phyloP scores from a whole-genome alignment of 2,113 vertebrate genomes.

The Ictalurus punctatus region DNA sequence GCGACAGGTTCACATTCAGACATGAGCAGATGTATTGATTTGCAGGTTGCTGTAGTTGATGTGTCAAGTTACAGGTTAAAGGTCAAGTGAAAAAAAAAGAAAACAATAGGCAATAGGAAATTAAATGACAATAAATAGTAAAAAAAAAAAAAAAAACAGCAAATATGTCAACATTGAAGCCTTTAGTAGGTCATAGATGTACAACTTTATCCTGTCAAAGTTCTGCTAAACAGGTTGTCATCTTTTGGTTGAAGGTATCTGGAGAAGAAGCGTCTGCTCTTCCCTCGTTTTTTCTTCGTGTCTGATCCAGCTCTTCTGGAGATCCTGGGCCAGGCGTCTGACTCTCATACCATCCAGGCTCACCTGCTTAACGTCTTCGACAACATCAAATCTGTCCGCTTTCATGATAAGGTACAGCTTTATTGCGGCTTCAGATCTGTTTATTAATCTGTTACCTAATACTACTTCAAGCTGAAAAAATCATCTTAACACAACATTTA shows the following conservation, averaged over 20 bases:
- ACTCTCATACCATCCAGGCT: conserved; percentile 92
- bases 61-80: neutral
- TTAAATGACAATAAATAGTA: neutral
- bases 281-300: conserved; percentile 97
- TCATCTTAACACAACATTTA: neutral
- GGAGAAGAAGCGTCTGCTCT: conserved; percentile 92
- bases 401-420: conserved; percentile 84
- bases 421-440: neutral
- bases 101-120: neutral
- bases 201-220: neutral
- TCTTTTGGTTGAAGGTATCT: conserved; percentile 78
- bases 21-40: neutral
- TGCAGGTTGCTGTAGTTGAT: neutral
- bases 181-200: neutral
- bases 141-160: neutral
- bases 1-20: neutral
- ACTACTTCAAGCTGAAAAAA: no score
- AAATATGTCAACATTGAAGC: no score
- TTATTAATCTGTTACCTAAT: neutral
- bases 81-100: neutral
- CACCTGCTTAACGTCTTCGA: conserved; percentile 95
- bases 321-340: conserved; percentile 95
- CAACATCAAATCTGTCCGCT: conserved; percentile 88
- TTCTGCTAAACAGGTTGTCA: neutral
- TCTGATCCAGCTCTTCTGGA: conserved; percentile 94